A percentile compares a stretch with the other conserved stretches of the same genome.
phyloP scores from a whole-genome alignment of 2,888 invertebrate species.

The Antitype chi region DNA sequence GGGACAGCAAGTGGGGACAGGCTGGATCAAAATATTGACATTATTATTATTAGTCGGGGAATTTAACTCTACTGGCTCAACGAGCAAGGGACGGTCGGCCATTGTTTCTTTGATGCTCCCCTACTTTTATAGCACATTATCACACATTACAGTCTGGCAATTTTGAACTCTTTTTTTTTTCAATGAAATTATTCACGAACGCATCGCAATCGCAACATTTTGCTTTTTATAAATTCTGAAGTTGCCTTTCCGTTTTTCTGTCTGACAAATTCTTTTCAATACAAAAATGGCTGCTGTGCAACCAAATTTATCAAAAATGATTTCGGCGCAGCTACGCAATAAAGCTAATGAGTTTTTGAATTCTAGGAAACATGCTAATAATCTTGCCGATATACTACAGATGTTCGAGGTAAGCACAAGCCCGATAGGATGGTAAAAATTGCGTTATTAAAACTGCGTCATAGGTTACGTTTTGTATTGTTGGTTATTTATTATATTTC shows the following conservation, averaged over 20 bases:
- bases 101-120: not conserved
- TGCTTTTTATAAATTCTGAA: conserved; percentile 38
- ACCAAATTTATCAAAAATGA: conserved; percentile 89
- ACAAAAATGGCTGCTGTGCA: conserved; percentile 87
- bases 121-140: not conserved
- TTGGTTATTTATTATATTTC: conserved; percentile 75
- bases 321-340: conserved; percentile 92
- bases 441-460: conserved; percentile 73
- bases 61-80: too few relatives aligned
- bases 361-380: conserved; percentile 92
- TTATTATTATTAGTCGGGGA: too few relatives aligned
- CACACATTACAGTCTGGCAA: not conserved
- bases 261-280: conserved; percentile 79
- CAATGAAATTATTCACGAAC: conserved; percentile 48
- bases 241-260: conserved; percentile 63
- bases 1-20: too few relatives aligned
- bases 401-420: conserved; percentile 91
- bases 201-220: conserved; percentile 27
- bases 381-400: conserved; percentile 92
- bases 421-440: conserved; percentile 37
- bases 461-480: conserved; percentile 77
- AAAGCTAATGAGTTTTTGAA: conserved; percentile 94
- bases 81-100: too few relatives aligned
- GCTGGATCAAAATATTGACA: too few relatives aligned
- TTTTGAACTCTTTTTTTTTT: conserved; percentile 15